phyloP scores from a whole-genome alignment of 92 coral and sea anemone species.

The Galaxea fascicularis region DNA sequence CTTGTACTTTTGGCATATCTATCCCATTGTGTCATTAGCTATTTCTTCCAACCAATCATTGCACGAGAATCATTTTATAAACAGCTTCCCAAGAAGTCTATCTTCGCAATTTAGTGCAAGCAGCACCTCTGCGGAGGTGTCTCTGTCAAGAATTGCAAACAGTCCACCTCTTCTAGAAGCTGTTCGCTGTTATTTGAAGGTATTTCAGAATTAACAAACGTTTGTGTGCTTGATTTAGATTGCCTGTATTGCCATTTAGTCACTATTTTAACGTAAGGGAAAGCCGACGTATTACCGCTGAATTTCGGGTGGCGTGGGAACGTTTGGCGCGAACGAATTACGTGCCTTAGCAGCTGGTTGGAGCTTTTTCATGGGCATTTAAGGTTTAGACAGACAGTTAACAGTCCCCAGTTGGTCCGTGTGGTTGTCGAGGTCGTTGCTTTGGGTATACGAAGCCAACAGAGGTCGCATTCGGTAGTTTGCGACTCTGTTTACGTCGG shows the following conservation, averaged over 20 bases:
- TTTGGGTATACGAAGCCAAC: neutral
- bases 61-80: conserved; percentile 9
- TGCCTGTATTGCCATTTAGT: conserved; percentile 2
- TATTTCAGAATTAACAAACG: neutral
- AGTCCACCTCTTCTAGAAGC: conserved; percentile 14
- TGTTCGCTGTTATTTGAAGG: conserved; percentile 27
- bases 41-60: conserved; percentile 23
- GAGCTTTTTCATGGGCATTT: neutral
- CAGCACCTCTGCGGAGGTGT: conserved; percentile 7
- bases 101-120: conserved; percentile 26
- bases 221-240: neutral
- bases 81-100: neutral
- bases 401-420: neutral
- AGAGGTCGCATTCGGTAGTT: neutral
- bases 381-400: conserved; percentile 5
- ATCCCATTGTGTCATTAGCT: conserved; percentile 7
- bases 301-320: no score
- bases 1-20: conserved; percentile 8
- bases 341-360: neutral
- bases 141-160: neutral
- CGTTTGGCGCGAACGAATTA: neutral
- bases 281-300: no score
- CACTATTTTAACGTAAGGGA: no score
- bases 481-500: neutral
- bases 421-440: neutral